These are phyloP conservation scores for Sylvilagus bachmani DNA, from an alignment of 2,113 vertebrate genomes.

Conservation along the genomic window DNA sequence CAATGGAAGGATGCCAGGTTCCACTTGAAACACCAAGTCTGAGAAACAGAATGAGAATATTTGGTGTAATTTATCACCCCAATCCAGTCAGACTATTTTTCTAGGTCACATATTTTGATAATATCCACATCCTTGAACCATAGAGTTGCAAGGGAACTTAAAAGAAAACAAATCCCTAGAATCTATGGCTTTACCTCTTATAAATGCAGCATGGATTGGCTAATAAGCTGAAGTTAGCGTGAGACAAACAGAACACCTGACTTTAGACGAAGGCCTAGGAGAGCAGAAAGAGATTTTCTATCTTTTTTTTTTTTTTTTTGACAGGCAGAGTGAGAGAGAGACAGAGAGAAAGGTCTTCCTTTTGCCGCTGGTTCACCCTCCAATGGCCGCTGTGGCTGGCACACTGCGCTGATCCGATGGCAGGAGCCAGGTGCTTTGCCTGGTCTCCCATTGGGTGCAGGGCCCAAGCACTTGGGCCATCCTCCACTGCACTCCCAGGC, in stretches of 20 bases:
- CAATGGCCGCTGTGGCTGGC: too few relatives aligned
- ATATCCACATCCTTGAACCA: slow-evolving; percentile 35
- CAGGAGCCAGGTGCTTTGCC: too few relatives aligned
- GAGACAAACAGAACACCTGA: neutral
- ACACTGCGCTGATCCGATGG: too few relatives aligned
- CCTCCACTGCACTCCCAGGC: too few relatives aligned
- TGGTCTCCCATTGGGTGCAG: too few relatives aligned
- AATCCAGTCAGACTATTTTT: slow-evolving; percentile 64
- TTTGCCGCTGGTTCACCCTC: too few relatives aligned
- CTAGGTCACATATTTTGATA: slow-evolving; percentile 73
- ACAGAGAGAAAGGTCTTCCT: too few relatives aligned
- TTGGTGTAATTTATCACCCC: slow-evolving; percentile 73
- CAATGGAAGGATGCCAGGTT: slow-evolving; percentile 54
- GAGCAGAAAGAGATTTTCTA: neutral
- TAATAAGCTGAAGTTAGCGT: slow-evolving; percentile 55
- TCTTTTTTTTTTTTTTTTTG: too few relatives aligned
- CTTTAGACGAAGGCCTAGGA: neutral
- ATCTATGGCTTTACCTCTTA: neutral
- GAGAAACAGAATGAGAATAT: slow-evolving; percentile 41
- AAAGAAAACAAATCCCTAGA: neutral
- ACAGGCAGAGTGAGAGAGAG: too few relatives aligned
- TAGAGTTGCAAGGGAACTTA: neutral
- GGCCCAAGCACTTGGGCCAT: too few relatives aligned
- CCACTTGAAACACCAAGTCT: slow-evolving; percentile 10
- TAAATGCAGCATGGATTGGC: neutral